These are phyloP conservation scores for Nymphalis urticae DNA, from an alignment of 2,888 invertebrate species.

Conservation along the genomic window DNA sequence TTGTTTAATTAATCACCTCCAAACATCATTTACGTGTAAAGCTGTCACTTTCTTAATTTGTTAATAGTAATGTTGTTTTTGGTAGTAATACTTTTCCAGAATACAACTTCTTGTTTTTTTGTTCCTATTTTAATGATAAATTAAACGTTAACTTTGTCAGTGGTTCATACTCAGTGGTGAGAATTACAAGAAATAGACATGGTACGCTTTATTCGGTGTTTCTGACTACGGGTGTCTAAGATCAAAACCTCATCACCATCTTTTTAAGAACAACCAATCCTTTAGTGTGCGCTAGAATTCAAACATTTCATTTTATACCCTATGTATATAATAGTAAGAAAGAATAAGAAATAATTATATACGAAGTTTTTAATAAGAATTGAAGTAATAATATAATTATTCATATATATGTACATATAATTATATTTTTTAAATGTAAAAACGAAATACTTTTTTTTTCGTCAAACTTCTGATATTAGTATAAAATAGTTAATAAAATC, in stretches of 20 bases:
- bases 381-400: no score
- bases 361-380: no score
- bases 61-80: no score
- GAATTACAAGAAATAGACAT: constrained; percentile 53
- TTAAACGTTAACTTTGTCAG: constrained; percentile 34
- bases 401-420: neutral
- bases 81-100: no score
- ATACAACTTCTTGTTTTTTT: neutral
- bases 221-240: constrained; percentile 65
- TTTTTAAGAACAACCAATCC: constrained; percentile 69
- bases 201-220: constrained; percentile 51
- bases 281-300: constrained; percentile 78
- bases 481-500: no score
- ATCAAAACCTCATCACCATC: constrained; percentile 71
- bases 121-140: neutral
- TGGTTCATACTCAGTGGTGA: constrained; percentile 53
- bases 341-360: neutral
- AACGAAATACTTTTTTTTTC: no score
- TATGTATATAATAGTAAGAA: neutral
- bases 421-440: neutral
- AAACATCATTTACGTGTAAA: no score
- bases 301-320: constrained; percentile 58
- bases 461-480: no score
- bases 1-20: no score
- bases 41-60: no score